phyloP scores from a whole-genome alignment of 2,888 invertebrate species.

The Melieria crassipennis region DNA sequence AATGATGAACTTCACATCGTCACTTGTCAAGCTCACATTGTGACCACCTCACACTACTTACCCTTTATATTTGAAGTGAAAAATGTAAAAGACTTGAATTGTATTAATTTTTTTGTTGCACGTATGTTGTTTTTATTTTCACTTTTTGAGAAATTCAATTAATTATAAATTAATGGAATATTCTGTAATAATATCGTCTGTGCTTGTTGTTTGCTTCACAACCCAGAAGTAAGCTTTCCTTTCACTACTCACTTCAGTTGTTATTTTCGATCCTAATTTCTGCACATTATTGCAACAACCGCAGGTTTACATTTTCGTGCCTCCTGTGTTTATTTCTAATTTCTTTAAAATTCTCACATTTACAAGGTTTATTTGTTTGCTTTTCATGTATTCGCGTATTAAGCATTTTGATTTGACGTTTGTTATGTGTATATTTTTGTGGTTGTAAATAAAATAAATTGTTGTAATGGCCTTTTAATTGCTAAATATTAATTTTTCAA shows the following conservation, averaged over 20 bases:
- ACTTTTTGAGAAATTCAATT: conserved; percentile 28
- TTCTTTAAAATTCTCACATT: conserved; percentile 21
- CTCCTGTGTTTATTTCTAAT: conserved; percentile 16
- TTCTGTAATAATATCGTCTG: background rate
- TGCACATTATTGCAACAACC: conserved; percentile 10
- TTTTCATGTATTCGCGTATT: background rate
- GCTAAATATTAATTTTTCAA: conserved; percentile 20
- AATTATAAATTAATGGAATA: no score
- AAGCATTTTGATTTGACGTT: background rate
- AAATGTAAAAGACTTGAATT: no score
- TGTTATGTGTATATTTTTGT: conserved; percentile 1
- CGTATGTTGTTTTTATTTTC: no score
- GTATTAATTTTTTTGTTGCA: no score
- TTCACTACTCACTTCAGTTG: background rate
- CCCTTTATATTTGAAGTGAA: no score
- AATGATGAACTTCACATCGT: no score
- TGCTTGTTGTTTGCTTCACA: background rate
- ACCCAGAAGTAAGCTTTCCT: background rate
- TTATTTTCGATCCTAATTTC: conserved; percentile 16
- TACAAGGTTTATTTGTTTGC: conserved; percentile 7
- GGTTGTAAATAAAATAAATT: conserved; percentile 11
- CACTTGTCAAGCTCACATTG: no score
- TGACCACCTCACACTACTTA: no score
- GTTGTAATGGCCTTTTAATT: conserved; percentile 10
- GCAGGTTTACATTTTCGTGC: conserved; percentile 1